Base-by-base conservation (phyloP, 2,113 vertebrate genomes). In the Syrrhaptes paradoxus region DNA sequence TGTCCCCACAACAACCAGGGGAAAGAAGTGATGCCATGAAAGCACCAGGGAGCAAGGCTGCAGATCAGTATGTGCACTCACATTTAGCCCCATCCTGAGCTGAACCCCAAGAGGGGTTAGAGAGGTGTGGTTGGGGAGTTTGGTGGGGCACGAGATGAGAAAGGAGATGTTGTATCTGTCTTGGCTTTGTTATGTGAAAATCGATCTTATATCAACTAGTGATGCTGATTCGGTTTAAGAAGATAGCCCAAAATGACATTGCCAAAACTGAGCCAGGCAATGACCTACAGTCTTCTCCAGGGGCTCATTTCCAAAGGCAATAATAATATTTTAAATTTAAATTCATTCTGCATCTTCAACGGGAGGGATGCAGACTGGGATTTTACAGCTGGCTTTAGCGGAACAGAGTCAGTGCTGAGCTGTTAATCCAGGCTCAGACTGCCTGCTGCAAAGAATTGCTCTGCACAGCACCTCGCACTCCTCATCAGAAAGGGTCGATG, bases 111-210 rank as follows among this genome's bases (percentile, higher is more conserved):
- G 17, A 61, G 9, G 24, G 59, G 26, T 17, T 28, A 20, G 26
- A 16, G 49, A 52, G 17, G 22, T 17, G 1, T 1, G 5, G 12
- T 0, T 70, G 71, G 13, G 51, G 59, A 46, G 17, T 0, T 4
- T 59, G 46, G 36, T 48, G 70, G 34, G 54, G 48, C 73, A 58
- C 2, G 52, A 58, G 43, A 2, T 4, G 29, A 51, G 54, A 20
- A 51, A 32, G 31, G 46, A 83, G 46, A 43, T 41, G 58, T 4
- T 32, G 8, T 25, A 52, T 32, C 29, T 66, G 13, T 20, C 34
- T 17, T 57, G 48, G 59, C 11, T 58, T 65, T 25, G 17, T 20
- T 52, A 52, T 1, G 1, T 43, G 12, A 61, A 43, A 26, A 59
- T 71, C 48, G 4, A 7, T 59, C 45, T 54, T 29, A 9, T 1